A percentile compares a stretch with the other conserved stretches of the same genome.
Conservation (phyloP, 2,797 vertebrate genomes). For the Ctenopoma kingsleyae region DNA sequence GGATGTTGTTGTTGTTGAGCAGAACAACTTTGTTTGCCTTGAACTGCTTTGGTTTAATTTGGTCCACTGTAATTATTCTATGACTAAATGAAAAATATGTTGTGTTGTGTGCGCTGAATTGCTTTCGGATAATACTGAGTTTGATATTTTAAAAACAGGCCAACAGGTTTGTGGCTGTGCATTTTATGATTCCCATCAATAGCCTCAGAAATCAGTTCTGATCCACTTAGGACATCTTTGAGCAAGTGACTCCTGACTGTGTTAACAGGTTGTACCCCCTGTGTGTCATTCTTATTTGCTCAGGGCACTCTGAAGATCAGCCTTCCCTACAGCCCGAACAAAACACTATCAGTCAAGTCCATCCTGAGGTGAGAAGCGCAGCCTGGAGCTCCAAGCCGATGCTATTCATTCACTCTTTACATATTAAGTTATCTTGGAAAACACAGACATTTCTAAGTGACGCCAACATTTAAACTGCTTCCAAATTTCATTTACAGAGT, state of each 20-base stretch:
- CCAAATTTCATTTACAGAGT: too few species aligned
- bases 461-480: too few species aligned
- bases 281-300: conserved; percentile 65
- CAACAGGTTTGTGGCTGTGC: background rate
- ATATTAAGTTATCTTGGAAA: too few species aligned
- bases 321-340: conserved; percentile 98
- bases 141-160: background rate
- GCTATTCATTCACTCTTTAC: conserved; percentile 1
- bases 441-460: too few species aligned
- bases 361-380: conserved; percentile 92
- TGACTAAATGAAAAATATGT: conserved; percentile 19
- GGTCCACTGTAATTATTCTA: conserved; percentile 26
- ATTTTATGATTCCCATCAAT: background rate
- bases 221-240: background rate
- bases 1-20: conserved; percentile 61
- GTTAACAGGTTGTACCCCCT: conserved; percentile 17
- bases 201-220: background rate
- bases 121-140: background rate
- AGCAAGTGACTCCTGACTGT: conserved; percentile 2
- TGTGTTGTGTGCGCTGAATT: conserved; percentile 1
- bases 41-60: conserved; percentile 40
- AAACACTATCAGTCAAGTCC: conserved; percentile 98
- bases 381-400: background rate
- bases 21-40: conserved; percentile 31
- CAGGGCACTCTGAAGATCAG: conserved; percentile 99